A percentile compares a stretch with the other conserved stretches of the same genome.
Conservation (phyloP, 37 sponge, comb jelly and placozoan species). For the Trichoplax adhaerens region DNA sequence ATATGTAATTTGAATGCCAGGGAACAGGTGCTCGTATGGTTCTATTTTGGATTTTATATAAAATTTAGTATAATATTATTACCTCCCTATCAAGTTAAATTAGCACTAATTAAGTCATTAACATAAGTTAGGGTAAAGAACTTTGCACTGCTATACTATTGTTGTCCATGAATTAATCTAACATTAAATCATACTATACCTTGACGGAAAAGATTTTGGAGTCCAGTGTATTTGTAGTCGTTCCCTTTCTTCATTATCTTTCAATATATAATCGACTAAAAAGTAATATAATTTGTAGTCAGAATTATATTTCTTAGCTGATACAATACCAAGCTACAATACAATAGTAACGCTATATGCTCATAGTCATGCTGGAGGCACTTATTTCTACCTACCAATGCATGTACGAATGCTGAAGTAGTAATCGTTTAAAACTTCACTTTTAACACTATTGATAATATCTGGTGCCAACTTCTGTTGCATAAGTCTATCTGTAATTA, state of each 20-base stretch:
- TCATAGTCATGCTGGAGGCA: neutral
- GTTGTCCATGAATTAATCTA: neutral
- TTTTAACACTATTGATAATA: neutral
- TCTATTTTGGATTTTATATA: neutral
- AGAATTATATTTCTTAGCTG: too few relatives aligned
- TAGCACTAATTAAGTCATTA: neutral
- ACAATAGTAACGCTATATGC: neutral
- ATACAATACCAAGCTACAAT: neutral
- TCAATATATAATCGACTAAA: conserved; percentile 69
- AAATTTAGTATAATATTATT: neutral
- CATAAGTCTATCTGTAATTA: conserved; percentile 6
- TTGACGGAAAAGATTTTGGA: conserved; percentile 22
- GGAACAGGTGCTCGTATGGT: conserved; percentile 73
- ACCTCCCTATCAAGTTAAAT: neutral
- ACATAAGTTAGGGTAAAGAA: conserved; percentile 1
- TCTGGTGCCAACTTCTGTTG: conserved; percentile 32
- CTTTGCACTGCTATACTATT: neutral
- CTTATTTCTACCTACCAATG: conserved; percentile 15
- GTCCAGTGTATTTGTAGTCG: conserved; percentile 49
- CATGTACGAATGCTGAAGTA: conserved; percentile 51
- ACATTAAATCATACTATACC: neutral
- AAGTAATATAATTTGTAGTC: neutral
- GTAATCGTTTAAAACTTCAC: conserved; percentile 49
- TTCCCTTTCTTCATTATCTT: conserved; percentile 43
- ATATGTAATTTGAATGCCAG: conserved; percentile 35